phyloP scores from a whole-genome alignment of 2,888 invertebrate genomes.

The Eupithecia tripunctaria region DNA sequence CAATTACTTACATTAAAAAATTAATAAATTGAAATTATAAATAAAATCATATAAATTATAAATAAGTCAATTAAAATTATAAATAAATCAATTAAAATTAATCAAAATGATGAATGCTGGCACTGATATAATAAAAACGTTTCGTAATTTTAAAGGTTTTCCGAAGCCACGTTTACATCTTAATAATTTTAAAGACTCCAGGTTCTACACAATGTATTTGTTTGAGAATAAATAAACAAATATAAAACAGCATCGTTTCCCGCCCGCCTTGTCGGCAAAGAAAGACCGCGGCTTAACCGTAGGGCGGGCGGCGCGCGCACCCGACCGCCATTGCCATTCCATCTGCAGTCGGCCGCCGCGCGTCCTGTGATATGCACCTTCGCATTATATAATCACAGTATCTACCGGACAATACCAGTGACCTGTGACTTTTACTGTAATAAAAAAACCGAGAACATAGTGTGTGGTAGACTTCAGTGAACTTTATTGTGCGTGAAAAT shows the following conservation, averaged over 20 bases:
- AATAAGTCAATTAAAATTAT: too few relatives aligned
- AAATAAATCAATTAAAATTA: too few relatives aligned
- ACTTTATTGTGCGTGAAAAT: conserved; percentile 16
- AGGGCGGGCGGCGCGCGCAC: conserved; percentile 82
- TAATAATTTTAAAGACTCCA: background rate
- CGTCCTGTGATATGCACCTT: conserved; percentile 73
- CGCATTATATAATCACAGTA: conserved; percentile 64
- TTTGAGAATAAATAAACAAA: too few relatives aligned
- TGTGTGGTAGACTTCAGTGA: conserved; percentile 16
- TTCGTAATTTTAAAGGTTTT: background rate
- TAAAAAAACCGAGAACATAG: conserved; percentile 10
- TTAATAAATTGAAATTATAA: too few relatives aligned
- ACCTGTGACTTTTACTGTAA: conserved; percentile 24
- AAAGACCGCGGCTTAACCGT: conserved; percentile 54
- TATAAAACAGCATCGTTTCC: background rate
- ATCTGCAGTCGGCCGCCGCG: conserved; percentile 76
- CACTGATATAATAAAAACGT: background rate
- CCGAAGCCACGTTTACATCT: background rate
- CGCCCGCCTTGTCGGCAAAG: conserved; percentile 32
- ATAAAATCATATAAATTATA: too few relatives aligned
- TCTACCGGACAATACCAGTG: conserved; percentile 29
- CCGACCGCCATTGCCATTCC: conserved; percentile 76
- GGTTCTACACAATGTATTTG: too few relatives aligned
- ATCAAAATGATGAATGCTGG: too few relatives aligned
- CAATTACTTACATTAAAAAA: too few relatives aligned